A percentile compares a stretch with the other conserved stretches of the same genome.
Evolutionary conservation across 2,888 invertebrate species (phyloP).

Genomic region (Torymus tubicola): DNA sequence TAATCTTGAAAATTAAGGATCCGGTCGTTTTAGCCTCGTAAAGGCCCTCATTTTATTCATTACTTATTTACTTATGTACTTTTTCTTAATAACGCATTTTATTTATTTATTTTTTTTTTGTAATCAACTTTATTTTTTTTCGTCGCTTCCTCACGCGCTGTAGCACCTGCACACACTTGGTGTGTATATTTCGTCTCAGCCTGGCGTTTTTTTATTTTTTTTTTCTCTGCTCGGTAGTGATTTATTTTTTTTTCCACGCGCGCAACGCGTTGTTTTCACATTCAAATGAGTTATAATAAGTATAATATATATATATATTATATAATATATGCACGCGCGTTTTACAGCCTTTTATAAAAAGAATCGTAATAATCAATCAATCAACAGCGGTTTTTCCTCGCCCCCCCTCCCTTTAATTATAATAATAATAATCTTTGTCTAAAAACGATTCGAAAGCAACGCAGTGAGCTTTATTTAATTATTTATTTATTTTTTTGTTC

Average conservation of each 20-base stretch:
- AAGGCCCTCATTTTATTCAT: constrained; percentile 20
- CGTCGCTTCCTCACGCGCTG: constrained; percentile 28
- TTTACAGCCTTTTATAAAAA: constrained; percentile 52
- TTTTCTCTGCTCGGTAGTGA: neutral
- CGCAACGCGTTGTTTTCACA: constrained; percentile 44
- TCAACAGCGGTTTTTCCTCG: constrained; percentile 15
- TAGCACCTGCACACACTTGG: constrained; percentile 54
- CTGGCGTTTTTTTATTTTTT: constrained; percentile 41
- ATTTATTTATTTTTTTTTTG: constrained; percentile 28
- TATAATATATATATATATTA: no score
- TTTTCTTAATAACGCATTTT: neutral
- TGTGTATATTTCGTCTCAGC: constrained; percentile 53
- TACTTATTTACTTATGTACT: neutral
- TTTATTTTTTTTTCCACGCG: constrained; percentile 20
- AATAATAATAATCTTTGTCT: no score
- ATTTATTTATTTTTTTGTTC: neutral
- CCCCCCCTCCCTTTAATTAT: neutral
- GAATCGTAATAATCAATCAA: constrained; percentile 36
- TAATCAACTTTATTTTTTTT: constrained; percentile 18
- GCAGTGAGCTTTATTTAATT: constrained; percentile 4
- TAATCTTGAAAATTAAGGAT: constrained; percentile 52
- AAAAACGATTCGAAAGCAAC: constrained; percentile 38
- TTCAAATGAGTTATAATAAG: constrained; percentile 18
- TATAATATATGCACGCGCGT: constrained; percentile 7
- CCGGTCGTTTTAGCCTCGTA: constrained; percentile 33